These are phyloP conservation scores for Atrichornis clamosus DNA, from an alignment of 2,113 vertebrate genomes.

Conservation along the genomic window DNA sequence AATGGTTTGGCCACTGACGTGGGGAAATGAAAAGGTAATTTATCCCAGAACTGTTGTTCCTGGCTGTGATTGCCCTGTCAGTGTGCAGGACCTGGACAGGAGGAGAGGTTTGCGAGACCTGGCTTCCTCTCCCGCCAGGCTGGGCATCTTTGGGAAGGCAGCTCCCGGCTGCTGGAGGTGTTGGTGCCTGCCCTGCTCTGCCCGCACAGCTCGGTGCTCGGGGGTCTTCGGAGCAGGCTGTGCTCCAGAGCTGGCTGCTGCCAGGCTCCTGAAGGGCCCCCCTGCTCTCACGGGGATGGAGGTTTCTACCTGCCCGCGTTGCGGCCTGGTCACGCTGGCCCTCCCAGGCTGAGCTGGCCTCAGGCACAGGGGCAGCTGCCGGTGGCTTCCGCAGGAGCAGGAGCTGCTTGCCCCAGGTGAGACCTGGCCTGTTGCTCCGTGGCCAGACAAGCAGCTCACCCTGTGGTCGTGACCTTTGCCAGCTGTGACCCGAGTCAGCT, in stretches of 20 bases:
- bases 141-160: not conserved
- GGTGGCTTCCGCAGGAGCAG: not conserved
- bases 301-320: fast-evolving
- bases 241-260: not conserved
- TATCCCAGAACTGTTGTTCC: not conserved
- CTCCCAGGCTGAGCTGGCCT: not conserved
- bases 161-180: fast-evolving
- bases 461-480: too few species aligned
- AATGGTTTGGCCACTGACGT: not conserved
- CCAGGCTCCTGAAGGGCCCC: not conserved
- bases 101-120: fast-evolving
- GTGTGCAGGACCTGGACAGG: not conserved
- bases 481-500: too few species aligned
- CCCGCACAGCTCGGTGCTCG: fast-evolving
- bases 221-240: not conserved
- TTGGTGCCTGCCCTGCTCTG: not conserved
- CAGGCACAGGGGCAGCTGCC: not conserved
- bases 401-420: not conserved
- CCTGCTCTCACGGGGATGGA: not conserved
- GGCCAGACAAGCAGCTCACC: not conserved
- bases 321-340: not conserved
- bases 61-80: not conserved
- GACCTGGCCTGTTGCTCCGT: fast-evolving
- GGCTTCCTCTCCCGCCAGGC: not conserved
- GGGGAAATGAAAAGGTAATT: not conserved